Conservation (phyloP, 2,797 vertebrate species). For the Bradypus variegatus region DNA sequence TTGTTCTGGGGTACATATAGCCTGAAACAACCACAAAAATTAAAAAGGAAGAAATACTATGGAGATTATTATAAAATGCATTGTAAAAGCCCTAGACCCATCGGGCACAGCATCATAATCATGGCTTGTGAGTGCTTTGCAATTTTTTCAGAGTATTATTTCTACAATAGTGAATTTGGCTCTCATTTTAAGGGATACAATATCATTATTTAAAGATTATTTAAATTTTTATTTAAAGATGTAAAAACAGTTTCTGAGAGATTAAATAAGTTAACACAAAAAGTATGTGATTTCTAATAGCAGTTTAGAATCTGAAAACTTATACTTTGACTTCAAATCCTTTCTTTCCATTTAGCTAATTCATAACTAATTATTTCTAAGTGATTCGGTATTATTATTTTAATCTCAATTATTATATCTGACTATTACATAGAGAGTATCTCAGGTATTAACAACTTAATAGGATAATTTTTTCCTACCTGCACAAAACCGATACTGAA, state of each 20-base stretch:
- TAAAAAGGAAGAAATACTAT: background rate
- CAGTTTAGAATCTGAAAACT: background rate
- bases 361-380: background rate
- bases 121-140: background rate
- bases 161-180: background rate
- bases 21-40: no score
- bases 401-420: background rate
- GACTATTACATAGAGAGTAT: background rate
- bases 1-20: no score
- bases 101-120: background rate
- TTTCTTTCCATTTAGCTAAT: background rate
- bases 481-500: background rate
- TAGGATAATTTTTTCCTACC: background rate
- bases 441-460: background rate
- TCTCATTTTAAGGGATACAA: background rate
- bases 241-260: background rate
- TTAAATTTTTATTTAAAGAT: background rate
- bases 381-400: background rate
- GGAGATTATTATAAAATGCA: background rate
- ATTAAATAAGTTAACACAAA: background rate
- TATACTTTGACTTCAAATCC: background rate
- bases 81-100: background rate
- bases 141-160: background rate
- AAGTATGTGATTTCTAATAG: background rate
- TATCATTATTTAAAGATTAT: background rate